Evolutionary conservation across 2,888 invertebrate genomes (phyloP), one percentile per base, ranked within the genome.

Genomic region (Trichopoda pennipes): DNA sequence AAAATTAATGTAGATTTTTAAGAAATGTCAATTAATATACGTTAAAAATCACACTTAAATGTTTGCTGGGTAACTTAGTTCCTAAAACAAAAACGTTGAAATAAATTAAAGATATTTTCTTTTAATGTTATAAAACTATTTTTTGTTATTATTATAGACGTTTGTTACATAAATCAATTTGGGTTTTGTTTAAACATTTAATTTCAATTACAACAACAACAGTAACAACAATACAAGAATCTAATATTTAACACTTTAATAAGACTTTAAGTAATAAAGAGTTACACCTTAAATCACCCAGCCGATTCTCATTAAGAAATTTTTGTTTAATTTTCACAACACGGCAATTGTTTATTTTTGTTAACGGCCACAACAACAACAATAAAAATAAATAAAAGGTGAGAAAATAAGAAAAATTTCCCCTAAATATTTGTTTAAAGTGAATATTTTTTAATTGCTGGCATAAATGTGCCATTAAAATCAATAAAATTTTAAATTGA

Each of bases 101-200:
- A 14, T 16, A 44, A 0, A 23, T 64, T 35, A 21, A 51, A 17
- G 10, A 21, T 2, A 47, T 35, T 44, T 44, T 14, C n/a, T 6
- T 4, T 14, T 44, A 6, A 28, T 7, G 6, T n/a, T 16, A 44
- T 44, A 44, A 44, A 44, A 16, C 42, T n/a, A 32, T 44, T n/a
- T 55, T 12, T 63, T 69, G 28, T 64, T 69, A 68, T 47, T 53
- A 44, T 56, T 80, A 56, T 44, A 51, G 68, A 16, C 23, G 66
- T 75, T 47, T 47, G 47, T 38, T n/a, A 21, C 49, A 14, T 69
- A 63, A 80, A 74, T 75, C 74, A 74, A 74, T 74, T 74, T 74
- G 51, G 17, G 56, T 69, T 80, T 75, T 80, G 35, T 53, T 61
- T 75, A 66, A 76, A 44, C 19, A 70, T 49, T 58, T 47, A 44